Evolutionary conservation across 2,888 invertebrate genomes (phyloP).

Genomic region (Dolomedes plantarius): DNA sequence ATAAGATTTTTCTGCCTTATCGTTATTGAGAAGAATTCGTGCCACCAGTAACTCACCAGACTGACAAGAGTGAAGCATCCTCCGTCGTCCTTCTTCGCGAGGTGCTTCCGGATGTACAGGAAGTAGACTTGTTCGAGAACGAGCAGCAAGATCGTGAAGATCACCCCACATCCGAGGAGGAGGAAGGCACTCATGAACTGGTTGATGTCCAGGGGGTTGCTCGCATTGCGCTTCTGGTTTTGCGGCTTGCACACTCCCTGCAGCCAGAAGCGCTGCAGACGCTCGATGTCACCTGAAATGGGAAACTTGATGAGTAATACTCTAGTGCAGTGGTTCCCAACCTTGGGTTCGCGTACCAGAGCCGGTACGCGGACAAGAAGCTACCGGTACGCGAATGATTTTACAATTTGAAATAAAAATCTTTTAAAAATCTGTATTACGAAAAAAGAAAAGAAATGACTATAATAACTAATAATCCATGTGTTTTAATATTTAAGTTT

Average conservation of each 20-base stretch:
- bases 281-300: conserved; percentile 91
- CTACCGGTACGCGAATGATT: too few species aligned
- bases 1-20: too few species aligned
- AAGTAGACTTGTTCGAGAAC: conserved; percentile 96
- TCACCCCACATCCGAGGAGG: conserved; percentile 94
- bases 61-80: conserved; percentile 96
- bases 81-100: conserved; percentile 91
- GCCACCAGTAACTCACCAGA: conserved; percentile 89
- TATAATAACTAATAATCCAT: too few species aligned
- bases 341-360: too few species aligned
- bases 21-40: too few species aligned
- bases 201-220: conserved; percentile 79
- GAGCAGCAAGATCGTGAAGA: conserved; percentile 90
- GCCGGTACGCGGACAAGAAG: too few species aligned
- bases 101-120: conserved; percentile 88
- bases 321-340: too few species aligned
- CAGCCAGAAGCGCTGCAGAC: conserved; percentile 94
- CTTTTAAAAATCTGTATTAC: too few species aligned
- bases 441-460: too few species aligned
- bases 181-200: conserved; percentile 99
- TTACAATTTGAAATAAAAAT: too few species aligned
- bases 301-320: too few species aligned
- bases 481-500: too few species aligned
- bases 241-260: conserved; percentile 96
- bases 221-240: conserved; percentile 85